Evolutionary conservation across 2,797 vertebrate genomes (phyloP).

Genomic region (Cuculus canorus): DNA sequence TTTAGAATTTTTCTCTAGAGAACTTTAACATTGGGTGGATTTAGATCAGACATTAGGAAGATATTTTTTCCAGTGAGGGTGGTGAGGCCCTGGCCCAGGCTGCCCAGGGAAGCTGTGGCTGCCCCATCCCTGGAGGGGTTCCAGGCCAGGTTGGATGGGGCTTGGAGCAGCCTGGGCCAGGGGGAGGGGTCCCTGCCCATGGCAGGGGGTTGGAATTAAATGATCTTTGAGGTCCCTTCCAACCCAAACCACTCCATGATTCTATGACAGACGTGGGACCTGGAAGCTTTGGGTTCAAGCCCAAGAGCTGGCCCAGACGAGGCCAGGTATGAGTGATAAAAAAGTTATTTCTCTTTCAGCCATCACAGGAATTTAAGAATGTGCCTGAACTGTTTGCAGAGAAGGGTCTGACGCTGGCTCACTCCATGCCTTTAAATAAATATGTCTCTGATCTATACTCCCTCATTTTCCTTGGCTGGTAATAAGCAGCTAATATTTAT

Average conservation of each 20-base stretch:
- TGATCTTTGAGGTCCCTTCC: too few relatives aligned
- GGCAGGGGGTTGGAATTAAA: too few relatives aligned
- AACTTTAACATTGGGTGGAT: neutral
- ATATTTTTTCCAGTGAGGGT: too few relatives aligned
- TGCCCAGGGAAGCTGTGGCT: too few relatives aligned
- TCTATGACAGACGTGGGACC: neutral
- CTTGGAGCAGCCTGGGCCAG: too few relatives aligned
- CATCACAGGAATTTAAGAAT: neutral
- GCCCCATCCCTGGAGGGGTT: too few relatives aligned
- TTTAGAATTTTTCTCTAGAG: neutral
- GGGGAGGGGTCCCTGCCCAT: too few relatives aligned
- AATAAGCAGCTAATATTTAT: neutral
- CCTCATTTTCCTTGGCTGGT: conserved; percentile 3
- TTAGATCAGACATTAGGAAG: too few relatives aligned
- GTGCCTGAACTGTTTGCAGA: neutral
- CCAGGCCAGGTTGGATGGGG: too few relatives aligned
- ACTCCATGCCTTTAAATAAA: neutral
- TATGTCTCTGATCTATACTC: neutral
- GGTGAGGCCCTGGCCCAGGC: too few relatives aligned
- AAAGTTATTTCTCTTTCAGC: neutral
- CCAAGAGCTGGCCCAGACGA: neutral
- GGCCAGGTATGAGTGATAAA: neutral
- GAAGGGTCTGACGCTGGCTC: neutral
- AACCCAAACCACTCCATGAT: too few relatives aligned
- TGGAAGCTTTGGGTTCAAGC: neutral